phyloP scores from a whole-genome alignment of 92 coral and sea anemone species.

The Epizoanthus rinbou region DNA sequence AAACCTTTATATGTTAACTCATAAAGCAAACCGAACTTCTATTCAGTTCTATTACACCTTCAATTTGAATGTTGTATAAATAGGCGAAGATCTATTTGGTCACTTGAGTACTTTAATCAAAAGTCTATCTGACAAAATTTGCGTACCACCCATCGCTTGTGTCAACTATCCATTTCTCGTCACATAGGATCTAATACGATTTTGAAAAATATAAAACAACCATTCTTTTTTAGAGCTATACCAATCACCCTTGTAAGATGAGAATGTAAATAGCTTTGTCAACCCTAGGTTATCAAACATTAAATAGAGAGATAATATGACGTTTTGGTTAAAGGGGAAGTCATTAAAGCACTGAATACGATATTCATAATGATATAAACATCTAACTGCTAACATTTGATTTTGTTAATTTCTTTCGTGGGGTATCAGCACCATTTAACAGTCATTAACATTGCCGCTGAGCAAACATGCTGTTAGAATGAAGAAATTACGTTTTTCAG shows the following conservation, averaged over 20 bases:
- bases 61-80: neutral
- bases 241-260: neutral
- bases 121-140: neutral
- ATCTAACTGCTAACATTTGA: constrained; percentile 23
- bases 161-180: neutral
- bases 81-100: neutral
- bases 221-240: neutral
- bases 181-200: neutral
- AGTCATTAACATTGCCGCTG: constrained; percentile 35
- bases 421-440: constrained; percentile 44
- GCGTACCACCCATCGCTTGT: neutral
- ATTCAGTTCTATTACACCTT: neutral
- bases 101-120: neutral
- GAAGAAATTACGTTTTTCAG: constrained; percentile 17
- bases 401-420: constrained; percentile 29
- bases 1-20: too few relatives aligned
- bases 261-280: neutral
- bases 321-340: constrained; percentile 16
- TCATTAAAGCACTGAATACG: constrained; percentile 10
- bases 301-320: constrained; percentile 1
- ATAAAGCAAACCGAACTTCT: too few relatives aligned
- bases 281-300: too few relatives aligned
- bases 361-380: constrained; percentile 10
- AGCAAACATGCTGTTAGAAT: constrained; percentile 32
- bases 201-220: neutral